Evolutionary conservation across 2,888 invertebrate species (phyloP), one percentile per base, ranked within the genome.

Genomic region (Drosophila bunnanda): DNA sequence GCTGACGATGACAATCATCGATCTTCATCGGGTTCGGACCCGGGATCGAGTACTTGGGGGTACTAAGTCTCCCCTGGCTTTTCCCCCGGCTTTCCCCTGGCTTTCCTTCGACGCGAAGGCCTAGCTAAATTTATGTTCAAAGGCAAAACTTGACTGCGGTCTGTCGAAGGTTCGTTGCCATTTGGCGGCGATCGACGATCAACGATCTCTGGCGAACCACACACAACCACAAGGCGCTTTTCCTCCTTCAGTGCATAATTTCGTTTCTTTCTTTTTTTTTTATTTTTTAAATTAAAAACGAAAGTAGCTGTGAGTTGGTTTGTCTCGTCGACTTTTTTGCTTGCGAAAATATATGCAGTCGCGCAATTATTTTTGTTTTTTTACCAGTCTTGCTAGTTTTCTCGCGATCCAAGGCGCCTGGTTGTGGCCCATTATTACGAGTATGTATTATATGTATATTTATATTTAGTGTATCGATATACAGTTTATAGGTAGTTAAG

Each of bases 1-100:
- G 69, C 62, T 75, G 88, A 75, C 74, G 82, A 80, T 87, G 90
- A 88, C 89, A 90, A 90, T 90, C 90, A 89, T 89, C 87, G 90
- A 91, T 91, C 90, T 89, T 90, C 89, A 90, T 91, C 87, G 82
- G 75, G 76, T 1, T 32, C 20, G 20, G 34, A 32, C 15, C 34
- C 50, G 50, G 50, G 50, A 15, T 52, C 50, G 50, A 52, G 50
- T 52, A 52, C 50, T 52, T 34, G 50, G 50, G 50, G 34, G 34
- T 52, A 52, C 50, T 34, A 34, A 52, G 50, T 52, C 50, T 34
- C 50, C 50, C 54, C 54, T 54, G 55, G 69, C 76, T 50, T 32
- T 32, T 32, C 32, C 32, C 12, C 32, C 25, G 25, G 3, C 4
- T 25, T 58, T 70, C 54, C 34, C 64, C 39, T 48, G 22, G n/a